Conservation (phyloP, 2,888 invertebrate species). For the Eutolmus rufibarbis region DNA sequence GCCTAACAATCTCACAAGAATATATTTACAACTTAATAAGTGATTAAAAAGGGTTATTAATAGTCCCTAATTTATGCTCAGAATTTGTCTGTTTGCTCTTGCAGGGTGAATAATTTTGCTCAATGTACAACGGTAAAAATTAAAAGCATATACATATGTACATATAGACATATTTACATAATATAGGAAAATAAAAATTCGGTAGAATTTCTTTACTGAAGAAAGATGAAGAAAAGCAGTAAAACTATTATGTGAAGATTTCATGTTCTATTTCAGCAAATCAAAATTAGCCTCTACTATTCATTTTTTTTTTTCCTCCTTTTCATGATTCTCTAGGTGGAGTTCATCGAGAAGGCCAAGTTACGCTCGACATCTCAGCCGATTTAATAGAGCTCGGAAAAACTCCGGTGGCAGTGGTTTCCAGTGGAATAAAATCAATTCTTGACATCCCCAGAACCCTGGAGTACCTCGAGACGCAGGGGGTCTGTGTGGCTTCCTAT, state of each 20-base stretch:
- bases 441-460: conserved; percentile 93
- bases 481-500: conserved; percentile 86
- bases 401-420: conserved; percentile 88
- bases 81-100: too few species aligned
- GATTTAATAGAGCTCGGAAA: conserved; percentile 85
- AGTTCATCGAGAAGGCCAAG: conserved; percentile 88
- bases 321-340: conserved; percentile 77
- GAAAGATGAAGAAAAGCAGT: too few species aligned
- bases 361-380: conserved; percentile 91
- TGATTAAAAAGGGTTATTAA: too few species aligned
- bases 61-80: too few species aligned
- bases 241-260: neutral
- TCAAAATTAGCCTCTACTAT: neutral
- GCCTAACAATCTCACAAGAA: too few species aligned
- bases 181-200: too few species aligned
- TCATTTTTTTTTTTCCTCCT: conserved; percentile 41
- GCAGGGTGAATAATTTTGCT: too few species aligned
- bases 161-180: too few species aligned
- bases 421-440: conserved; percentile 96
- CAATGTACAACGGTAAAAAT: too few species aligned
- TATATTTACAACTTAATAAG: too few species aligned
- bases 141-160: too few species aligned
- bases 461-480: conserved; percentile 95
- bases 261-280: neutral
- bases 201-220: too few species aligned